Evolutionary conservation across 2,888 invertebrate species (phyloP), one percentile per base, ranked within the genome.

Genomic region (Drosophila longiperda): DNA sequence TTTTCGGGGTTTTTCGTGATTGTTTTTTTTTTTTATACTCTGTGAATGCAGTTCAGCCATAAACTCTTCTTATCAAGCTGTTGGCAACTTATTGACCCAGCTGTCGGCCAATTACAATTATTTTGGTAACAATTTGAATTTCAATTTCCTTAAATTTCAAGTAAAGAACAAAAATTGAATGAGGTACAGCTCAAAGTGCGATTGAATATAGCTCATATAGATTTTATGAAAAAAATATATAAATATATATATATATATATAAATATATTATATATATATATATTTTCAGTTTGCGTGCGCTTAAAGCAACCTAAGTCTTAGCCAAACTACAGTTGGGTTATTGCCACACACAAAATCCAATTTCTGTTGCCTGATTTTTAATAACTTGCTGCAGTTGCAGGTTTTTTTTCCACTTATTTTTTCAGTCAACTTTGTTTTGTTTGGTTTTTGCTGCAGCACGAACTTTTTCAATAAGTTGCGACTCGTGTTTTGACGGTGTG

Each of bases 381-480:
- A 77, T 77, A 77, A 77, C 80, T 79, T 74, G 62, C 75, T 62
- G 64, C 53, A 74, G 74, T 65, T 63, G 58, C 60, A 59, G 23
- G n/a, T 50, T 59, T 59, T 42, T 54, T 42, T 26, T 29, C 32
- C 12, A 20, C 57, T 53, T n/a, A 7, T 29, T 55, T 53, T 49
- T 34, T 54, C 45, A 15, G 20, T 38, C 58, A 1, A 40, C 26
- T 12, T 2, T 52, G 23, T 50, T 9, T 54, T 40, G 40, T 36
- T 60, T 29, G 70, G 12, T 33, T 40, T 64, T 34, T 49, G 66
- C 55, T 54, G 84, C 78, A 62, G 85, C 80, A 89, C 38, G 55
- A 55, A 86, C 75, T 89, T 86, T 89, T 86, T 87, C 85, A 89
- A 86, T 86, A 86, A 87, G 88, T 87, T 85, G 73, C 75, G 55